Evolutionary conservation across 1,140 invertebrate genomes (phyloP).

Genomic region (Leptoteleia sp.): DNA sequence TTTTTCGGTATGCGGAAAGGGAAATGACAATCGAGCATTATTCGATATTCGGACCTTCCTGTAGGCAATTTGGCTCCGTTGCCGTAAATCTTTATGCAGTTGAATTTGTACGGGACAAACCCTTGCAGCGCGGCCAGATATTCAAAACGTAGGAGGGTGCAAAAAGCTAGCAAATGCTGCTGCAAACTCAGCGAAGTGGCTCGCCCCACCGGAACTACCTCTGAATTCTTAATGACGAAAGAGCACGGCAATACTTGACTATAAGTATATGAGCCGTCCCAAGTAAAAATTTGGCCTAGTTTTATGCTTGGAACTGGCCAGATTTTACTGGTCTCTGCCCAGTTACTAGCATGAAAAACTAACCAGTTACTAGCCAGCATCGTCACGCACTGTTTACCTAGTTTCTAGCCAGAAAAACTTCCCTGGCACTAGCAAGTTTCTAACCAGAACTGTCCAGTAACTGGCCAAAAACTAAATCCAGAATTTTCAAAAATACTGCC

Average conservation of each 20-base stretch:
- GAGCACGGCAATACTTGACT: slow-evolving; percentile 26
- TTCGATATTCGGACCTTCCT: slow-evolving; percentile 17
- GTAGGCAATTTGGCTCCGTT: slow-evolving; percentile 15
- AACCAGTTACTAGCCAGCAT: no score
- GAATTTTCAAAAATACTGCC: no score
- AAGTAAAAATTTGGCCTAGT: no score
- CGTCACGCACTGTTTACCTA: no score
- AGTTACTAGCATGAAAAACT: no score
- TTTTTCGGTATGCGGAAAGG: slow-evolving; percentile 8
- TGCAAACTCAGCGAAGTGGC: background rate
- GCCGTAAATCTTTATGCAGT: slow-evolving; percentile 5
- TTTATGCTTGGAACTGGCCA: no score
- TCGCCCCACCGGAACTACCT: slow-evolving; percentile 4
- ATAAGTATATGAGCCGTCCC: slow-evolving; percentile 22
- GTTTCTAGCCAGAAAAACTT: no score
- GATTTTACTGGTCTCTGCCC: no score
- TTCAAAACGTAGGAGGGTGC: background rate
- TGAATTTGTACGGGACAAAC: background rate
- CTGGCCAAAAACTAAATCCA: no score
- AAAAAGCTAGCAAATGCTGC: slow-evolving; percentile 12
- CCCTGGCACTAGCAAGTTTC: no score
- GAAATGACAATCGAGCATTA: slow-evolving; percentile 30
- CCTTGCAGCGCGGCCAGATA: slow-evolving; percentile 1
- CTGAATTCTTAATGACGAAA: slow-evolving; percentile 34
- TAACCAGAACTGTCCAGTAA: no score